Evolutionary conservation across 2,113 vertebrate genomes (phyloP).

Genomic region (Zosterops lateralis): DNA sequence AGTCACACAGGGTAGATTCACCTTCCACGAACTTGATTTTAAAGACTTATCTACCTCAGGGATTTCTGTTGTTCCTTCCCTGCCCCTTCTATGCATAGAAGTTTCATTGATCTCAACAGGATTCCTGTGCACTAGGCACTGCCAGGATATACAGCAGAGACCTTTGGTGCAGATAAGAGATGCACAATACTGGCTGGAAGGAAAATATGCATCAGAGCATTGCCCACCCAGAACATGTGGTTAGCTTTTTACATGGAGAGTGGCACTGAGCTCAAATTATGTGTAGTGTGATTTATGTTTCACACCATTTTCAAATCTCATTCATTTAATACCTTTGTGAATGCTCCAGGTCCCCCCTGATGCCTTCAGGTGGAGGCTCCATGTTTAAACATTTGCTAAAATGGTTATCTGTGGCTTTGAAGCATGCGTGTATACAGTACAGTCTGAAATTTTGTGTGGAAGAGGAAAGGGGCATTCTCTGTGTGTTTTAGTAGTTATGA

Average conservation of each 20-base stretch:
- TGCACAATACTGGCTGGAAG: neutral
- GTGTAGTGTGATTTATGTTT: neutral
- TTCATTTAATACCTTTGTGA: neutral
- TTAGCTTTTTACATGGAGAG: neutral
- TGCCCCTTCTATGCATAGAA: neutral
- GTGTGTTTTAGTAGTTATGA: neutral
- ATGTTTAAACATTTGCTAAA: neutral
- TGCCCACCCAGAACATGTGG: neutral
- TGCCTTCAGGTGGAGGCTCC: neutral
- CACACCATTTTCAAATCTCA: neutral
- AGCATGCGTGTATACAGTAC: neutral
- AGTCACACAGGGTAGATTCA: neutral
- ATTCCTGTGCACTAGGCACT: neutral
- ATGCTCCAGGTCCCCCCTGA: neutral
- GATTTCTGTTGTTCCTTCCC: constrained; percentile 16
- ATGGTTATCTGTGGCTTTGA: neutral
- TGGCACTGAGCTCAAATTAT: neutral
- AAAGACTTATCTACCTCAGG: neutral
- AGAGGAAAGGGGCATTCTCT: neutral
- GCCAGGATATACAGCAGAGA: neutral
- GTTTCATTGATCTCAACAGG: constrained; percentile 10
- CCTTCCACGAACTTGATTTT: constrained; percentile 36
- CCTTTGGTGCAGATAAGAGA: neutral
- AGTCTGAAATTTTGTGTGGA: neutral
- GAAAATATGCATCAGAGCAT: neutral